A percentile compares a stretch with the other conserved stretches of the same genome.
These are phyloP conservation scores for Onychomys arenicola DNA, from an alignment of 2,797 vertebrate genomes.

Conservation along the genomic window DNA sequence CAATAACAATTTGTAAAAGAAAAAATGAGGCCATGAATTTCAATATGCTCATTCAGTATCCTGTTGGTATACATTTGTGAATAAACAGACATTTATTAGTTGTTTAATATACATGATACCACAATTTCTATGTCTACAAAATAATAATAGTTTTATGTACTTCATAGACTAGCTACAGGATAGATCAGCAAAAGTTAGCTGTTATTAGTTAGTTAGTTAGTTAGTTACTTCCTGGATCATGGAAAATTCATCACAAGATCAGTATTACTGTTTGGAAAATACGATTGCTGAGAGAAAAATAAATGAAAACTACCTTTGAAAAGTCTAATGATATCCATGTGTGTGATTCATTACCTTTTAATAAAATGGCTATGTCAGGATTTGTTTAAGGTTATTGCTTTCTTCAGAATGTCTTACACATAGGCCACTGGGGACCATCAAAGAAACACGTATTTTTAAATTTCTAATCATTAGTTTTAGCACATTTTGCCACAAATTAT, in stretches of 20 bases:
- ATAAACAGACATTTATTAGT: background rate
- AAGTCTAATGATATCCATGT: background rate
- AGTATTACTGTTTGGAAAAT: constrained; percentile 31
- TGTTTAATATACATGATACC: background rate
- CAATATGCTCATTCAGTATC: background rate
- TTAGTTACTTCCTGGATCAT: background rate
- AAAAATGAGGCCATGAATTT: background rate
- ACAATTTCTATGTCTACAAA: background rate
- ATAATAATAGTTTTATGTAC: background rate
- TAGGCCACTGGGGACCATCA: background rate
- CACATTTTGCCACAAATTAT: constrained; percentile 23
- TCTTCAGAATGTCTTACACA: background rate
- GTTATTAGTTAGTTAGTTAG: too few relatives aligned
- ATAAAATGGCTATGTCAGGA: background rate
- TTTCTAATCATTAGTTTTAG: background rate
- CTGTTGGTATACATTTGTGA: background rate
- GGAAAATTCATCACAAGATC: background rate
- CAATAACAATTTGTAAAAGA: background rate
- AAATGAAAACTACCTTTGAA: background rate
- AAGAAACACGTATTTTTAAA: constrained; percentile 36
- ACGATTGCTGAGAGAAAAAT: background rate
- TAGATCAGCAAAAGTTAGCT: constrained; percentile 6
- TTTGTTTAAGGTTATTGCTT: background rate
- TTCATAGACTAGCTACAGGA: background rate
- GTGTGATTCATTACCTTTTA: constrained; percentile 22